These are phyloP conservation scores for Helicolenus hilgendorfi DNA, from an alignment of 2,797 vertebrate genomes.

Conservation along the genomic window DNA sequence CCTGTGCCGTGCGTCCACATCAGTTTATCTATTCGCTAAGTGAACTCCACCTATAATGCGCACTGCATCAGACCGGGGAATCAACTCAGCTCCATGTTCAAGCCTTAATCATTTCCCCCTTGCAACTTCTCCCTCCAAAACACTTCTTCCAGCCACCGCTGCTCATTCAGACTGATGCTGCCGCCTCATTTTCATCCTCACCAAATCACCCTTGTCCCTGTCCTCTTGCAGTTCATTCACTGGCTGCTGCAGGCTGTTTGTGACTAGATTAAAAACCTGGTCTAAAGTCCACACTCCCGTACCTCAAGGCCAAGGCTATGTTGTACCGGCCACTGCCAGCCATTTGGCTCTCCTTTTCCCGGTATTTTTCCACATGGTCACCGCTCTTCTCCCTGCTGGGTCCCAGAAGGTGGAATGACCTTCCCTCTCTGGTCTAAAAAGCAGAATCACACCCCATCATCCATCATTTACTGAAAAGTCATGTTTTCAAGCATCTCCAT, in stretches of 20 bases:
- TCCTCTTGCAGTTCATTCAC: not conserved
- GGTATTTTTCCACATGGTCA: constrained; percentile 52
- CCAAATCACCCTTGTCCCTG: constrained; percentile 28
- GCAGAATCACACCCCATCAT: not conserved
- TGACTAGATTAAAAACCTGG: constrained; percentile 36
- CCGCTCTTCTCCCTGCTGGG: not conserved
- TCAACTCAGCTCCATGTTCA: not conserved
- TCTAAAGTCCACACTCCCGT: not conserved
- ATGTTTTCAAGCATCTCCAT: constrained; percentile 18
- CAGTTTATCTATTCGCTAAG: constrained; percentile 33
- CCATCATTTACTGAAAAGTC: constrained; percentile 35
- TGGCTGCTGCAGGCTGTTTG: constrained; percentile 44
- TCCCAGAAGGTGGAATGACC: constrained; percentile 27
- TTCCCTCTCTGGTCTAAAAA: constrained; percentile 44
- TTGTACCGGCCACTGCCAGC: not conserved
- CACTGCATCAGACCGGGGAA: not conserved
- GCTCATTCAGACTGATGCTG: constrained; percentile 48
- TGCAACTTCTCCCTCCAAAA: constrained; percentile 35
- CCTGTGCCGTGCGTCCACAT: constrained; percentile 16
- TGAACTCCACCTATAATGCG: constrained; percentile 43
- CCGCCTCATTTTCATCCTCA: constrained; percentile 43
- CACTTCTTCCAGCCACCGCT: constrained; percentile 5
- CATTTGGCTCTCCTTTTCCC: constrained; percentile 19
- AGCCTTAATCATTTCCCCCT: constrained; percentile 38
- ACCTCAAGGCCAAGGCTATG: constrained; percentile 30